Percentiles rank a stretch among this genome's conserved stretches.
phyloP scores from a whole-genome alignment of 2,888 invertebrate genomes.

The Mesorhabditis sp. region DNA sequence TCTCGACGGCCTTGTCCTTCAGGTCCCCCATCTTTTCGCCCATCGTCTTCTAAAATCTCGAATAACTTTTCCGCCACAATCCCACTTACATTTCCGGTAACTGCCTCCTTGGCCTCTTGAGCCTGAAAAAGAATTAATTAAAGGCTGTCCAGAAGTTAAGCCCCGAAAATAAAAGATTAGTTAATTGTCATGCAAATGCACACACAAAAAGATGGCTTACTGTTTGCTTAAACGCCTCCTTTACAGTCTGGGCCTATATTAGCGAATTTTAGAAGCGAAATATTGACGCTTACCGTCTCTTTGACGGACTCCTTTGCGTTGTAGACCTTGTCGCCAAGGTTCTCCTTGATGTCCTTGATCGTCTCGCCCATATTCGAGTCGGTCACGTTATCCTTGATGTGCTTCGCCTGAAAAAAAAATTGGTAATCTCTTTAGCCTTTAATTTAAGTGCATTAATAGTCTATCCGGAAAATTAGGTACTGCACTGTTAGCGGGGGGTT shows the following conservation, averaged over 20 bases:
- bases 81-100: neutral
- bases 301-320: constrained; percentile 1
- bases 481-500: no score
- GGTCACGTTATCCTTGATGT: neutral
- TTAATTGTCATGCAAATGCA: no score
- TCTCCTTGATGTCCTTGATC: neutral
- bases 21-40: constrained; percentile 6
- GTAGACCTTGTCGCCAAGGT: neutral
- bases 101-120: neutral
- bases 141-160: neutral
- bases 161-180: no score
- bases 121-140: neutral
- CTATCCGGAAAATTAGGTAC: no score
- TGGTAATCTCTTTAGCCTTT: no score
- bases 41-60: neutral
- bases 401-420: neutral
- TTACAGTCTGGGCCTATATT: no score
- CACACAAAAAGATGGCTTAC: no score
- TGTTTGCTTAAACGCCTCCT: no score
- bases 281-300: neutral
- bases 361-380: neutral
- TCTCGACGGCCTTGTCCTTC: neutral
- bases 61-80: no score
- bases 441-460: no score
- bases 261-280: no score